These are phyloP conservation scores for Glyphotaelius pellucidus DNA, from an alignment of 2,888 invertebrate species.

Conservation along the genomic window DNA sequence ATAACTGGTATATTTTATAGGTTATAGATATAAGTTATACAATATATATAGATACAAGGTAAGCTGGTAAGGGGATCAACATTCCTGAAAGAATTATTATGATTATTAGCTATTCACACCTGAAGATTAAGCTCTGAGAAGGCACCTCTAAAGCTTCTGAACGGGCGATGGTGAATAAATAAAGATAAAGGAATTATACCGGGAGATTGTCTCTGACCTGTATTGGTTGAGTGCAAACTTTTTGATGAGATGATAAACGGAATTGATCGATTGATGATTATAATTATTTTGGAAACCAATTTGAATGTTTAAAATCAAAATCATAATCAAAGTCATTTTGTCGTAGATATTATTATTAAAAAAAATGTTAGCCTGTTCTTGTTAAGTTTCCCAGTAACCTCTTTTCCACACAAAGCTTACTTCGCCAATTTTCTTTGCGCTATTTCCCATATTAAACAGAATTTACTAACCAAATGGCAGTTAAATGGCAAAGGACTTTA, in stretches of 20 bases:
- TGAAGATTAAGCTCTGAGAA: conserved; percentile 30
- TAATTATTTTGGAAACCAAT: no score
- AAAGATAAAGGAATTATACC: neutral
- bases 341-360: no score
- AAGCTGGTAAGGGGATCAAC: conserved; percentile 58
- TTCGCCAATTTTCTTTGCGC: no score
- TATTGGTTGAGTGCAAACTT: neutral
- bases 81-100: conserved; percentile 62
- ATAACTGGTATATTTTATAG: neutral
- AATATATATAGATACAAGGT: neutral
- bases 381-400: no score
- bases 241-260: neutral
- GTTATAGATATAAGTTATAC: neutral
- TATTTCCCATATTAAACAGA: no score
- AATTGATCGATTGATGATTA: neutral
- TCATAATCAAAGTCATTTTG: no score
- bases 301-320: no score
- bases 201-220: neutral
- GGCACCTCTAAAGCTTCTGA: conserved; percentile 57
- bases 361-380: no score
- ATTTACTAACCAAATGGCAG: no score
- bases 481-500: no score
- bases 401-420: no score
- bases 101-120: conserved; percentile 54
- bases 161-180: neutral